Evolutionary conservation across 1,140 invertebrate species (phyloP), one percentile per base, ranked within the genome.

Genomic region (Rhopalosiphum padi): DNA sequence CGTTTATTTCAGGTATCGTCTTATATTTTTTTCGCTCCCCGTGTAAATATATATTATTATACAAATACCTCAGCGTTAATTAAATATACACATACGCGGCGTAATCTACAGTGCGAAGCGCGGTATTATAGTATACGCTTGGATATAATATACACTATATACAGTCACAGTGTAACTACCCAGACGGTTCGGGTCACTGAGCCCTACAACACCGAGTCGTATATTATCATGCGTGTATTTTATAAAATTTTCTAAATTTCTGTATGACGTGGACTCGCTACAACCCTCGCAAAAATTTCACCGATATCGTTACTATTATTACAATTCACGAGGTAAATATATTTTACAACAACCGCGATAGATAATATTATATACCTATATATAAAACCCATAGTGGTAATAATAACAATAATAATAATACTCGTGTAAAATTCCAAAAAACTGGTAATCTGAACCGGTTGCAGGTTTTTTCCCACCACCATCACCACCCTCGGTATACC

Each of bases 401-500:
- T 55, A 89, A 55, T 41, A 55, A 89, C n/a, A 89, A 51, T 37
- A 89, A 41, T 51, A 51, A 37, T 18, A 23, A 25, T 35, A 30
- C 35, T 37, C 88, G 9, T 22, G 22, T 89, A 77, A 92, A 92
- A 92, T 92, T 92, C 91, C 77, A 83, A 92, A 92, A 92, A 92
- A 83, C 91, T 53, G 91, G 91, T 92, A 92, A 92, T 92, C 91
- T 46, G 46, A 92, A 92, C 91, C 91, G 91, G 91, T 92, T 92
- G 46, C 60, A 43, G 22, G 43, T 25, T 23, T 51, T 92, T 92
- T 37, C 30, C 68, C 68, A 35, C 91, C 91, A 37, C 68, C 68
- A 35, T 77, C 91, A 37, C 48, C 87, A 89, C 87, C 87, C 87
- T 89, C 46, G 48, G 48, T 88, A 43, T 88, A 89, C 35, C 21